Base-by-base conservation (phyloP, 2,888 invertebrate species). In the Phorcus lineatus region DNA sequence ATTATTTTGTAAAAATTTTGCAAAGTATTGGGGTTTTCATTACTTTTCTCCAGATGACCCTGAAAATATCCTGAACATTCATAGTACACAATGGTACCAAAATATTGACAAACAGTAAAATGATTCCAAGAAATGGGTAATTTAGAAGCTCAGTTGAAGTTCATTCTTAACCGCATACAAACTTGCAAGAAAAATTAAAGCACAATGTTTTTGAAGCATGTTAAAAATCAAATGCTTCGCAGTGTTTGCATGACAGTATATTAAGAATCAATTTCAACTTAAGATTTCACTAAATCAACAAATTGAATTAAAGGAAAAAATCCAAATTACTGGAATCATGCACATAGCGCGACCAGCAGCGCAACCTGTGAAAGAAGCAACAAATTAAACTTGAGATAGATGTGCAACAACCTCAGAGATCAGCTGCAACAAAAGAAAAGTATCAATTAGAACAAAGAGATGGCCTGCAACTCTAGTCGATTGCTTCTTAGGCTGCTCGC, bases 341-440 rank as follows among this genome's bases (percentile, higher is more conserved):
- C 62, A 28, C 62, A 62, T 28, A 62, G 28, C 62, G 62, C 62
- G 28, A 62, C 24, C 62, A 62, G 31, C 55, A 54, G 31, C 54
- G 54, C n/a, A 77, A 77, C 40, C 77, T 66, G 77, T 47, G 36
- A 66, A 77, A 19, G 40, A 77, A 77, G 62, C 40, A 52, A 40
- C 36, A 22, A 28, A 62, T 77, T 66, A 77, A 77, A 76, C 55
- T 54, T 88, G 89, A 87, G 88, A 89, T 87, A 85, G 82, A 84
- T 86, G 87, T 81, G 82, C 86, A 87, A 84, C 79, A 82, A 84
- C 85, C 79, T 86, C 80, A 86, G 81, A 80, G 80, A 82, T 77
- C 77, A 82, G 84, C 84, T 85, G 84, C 74, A 83, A 81, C 40
- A 54, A 52, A 55, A 40, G 36, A 55, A 52, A 77, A 77, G 16